phyloP scores from a whole-genome alignment of 2,113 vertebrate species.

The Thinocorus orbignyianus region DNA sequence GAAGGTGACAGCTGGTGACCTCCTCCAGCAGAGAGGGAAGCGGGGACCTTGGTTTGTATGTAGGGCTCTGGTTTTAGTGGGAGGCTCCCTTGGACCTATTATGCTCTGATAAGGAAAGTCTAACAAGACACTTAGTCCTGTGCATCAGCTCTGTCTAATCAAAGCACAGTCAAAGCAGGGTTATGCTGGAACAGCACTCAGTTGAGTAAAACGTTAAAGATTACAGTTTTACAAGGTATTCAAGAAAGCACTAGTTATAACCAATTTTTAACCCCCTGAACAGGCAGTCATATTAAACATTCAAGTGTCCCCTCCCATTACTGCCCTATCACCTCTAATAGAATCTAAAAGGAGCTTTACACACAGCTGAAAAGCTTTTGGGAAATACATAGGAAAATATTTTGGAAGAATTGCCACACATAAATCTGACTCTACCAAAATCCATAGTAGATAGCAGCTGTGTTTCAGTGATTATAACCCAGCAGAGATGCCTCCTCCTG shows the following conservation, averaged over 20 bases:
- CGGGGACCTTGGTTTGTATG: neutral
- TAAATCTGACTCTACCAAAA: neutral
- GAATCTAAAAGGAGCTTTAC: neutral
- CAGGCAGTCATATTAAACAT: neutral
- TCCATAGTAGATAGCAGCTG: neutral
- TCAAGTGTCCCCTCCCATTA: neutral
- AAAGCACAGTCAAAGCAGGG: neutral
- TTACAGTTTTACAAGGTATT: neutral
- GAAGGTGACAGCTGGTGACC: neutral
- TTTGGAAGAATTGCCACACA: neutral
- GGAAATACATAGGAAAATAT: neutral
- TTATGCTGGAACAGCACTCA: neutral
- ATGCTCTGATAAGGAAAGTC: neutral
- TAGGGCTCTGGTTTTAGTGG: neutral
- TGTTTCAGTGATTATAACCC: neutral
- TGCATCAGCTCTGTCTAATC: neutral
- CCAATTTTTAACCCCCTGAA: neutral
- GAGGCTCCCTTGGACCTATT: neutral
- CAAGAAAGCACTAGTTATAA: neutral
- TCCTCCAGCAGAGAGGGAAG: neutral
- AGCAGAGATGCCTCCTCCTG: neutral
- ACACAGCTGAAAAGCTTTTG: neutral
- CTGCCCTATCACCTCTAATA: neutral
- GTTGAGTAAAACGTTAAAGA: neutral
- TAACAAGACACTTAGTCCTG: neutral